These are phyloP conservation scores for Misgurnus anguillicaudatus DNA, from an alignment of 2,113 vertebrate genomes.

Conservation along the genomic window DNA sequence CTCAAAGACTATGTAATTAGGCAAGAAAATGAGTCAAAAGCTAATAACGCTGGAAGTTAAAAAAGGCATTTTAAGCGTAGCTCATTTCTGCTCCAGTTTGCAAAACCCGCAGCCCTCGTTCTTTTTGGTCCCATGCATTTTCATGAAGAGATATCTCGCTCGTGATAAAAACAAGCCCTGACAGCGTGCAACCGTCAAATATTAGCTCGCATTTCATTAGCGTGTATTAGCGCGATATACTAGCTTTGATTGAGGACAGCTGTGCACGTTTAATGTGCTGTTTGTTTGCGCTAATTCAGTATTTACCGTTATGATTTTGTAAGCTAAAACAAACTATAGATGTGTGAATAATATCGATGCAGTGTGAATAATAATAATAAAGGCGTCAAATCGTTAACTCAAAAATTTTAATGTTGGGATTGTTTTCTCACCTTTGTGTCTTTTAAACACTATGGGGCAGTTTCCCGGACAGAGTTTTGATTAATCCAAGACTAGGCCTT, in stretches of 20 bases:
- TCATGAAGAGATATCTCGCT: slow-evolving; percentile 3
- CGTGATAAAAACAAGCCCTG: slow-evolving; percentile 57
- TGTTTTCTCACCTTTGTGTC: no score
- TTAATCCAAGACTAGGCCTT: no score
- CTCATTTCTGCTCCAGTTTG: slow-evolving; percentile 56
- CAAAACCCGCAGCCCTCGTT: slow-evolving; percentile 3
- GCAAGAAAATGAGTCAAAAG: slow-evolving; percentile 74
- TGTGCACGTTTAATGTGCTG: slow-evolving; percentile 36
- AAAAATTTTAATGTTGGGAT: no score
- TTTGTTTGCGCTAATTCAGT: slow-evolving; percentile 10
- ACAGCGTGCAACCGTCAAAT: slow-evolving; percentile 73
- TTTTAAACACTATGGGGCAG: no score
- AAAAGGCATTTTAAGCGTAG: slow-evolving; percentile 67
- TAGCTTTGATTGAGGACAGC: slow-evolving; percentile 48
- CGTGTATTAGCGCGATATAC: slow-evolving; percentile 67
- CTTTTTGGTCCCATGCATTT: neutral
- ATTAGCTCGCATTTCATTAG: slow-evolving; percentile 78
- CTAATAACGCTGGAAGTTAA: slow-evolving; percentile 71
- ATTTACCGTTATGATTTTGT: slow-evolving; percentile 25
- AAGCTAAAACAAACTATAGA: neutral
- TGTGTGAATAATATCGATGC: neutral
- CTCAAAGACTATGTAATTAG: slow-evolving; percentile 75
- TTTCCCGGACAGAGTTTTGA: no score
- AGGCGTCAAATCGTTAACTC: no score
- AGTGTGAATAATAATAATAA: neutral